A percentile compares a stretch with the other conserved stretches of the same genome.
These are phyloP conservation scores for Callinectes sapidus DNA, from an alignment of 2,888 invertebrate genomes.

Conservation along the genomic window DNA sequence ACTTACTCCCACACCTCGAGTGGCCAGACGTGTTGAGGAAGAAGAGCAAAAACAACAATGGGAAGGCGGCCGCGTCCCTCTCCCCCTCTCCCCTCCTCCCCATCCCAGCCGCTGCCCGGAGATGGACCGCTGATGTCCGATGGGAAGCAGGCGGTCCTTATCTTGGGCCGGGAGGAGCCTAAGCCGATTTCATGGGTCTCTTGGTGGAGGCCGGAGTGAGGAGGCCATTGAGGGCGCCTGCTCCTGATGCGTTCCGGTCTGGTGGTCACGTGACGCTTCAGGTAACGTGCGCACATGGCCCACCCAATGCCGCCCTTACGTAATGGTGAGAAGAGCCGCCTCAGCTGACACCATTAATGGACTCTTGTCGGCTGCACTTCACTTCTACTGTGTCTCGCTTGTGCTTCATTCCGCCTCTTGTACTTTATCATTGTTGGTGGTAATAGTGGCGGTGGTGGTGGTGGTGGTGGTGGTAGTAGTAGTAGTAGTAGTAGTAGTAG, in stretches of 20 bases:
- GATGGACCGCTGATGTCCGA: background rate
- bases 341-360: background rate
- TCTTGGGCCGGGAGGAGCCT: slow-evolving; percentile 27
- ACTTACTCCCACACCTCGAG: slow-evolving; percentile 28
- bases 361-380: background rate
- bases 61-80: background rate
- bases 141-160: slow-evolving; percentile 31
- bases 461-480: background rate
- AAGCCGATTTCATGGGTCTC: slow-evolving; percentile 37
- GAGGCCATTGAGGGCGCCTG: slow-evolving; percentile 22
- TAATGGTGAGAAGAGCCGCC: background rate
- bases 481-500: background rate
- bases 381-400: background rate
- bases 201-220: slow-evolving; percentile 13
- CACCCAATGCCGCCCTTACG: background rate
- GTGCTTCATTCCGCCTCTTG: background rate
- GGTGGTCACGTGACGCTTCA: slow-evolving; percentile 16
- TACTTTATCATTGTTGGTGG: background rate
- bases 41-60: slow-evolving; percentile 31
- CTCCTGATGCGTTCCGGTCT: slow-evolving; percentile 33
- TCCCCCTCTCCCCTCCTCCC: background rate
- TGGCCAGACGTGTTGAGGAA: slow-evolving; percentile 26
- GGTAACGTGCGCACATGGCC: background rate
- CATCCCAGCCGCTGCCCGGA: background rate
- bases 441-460: background rate